Percentiles rank a stretch among this genome's conserved stretches.
These are phyloP conservation scores for Sceloporus undulatus DNA, from an alignment of 2,113 vertebrate genomes.

Conservation along the genomic window DNA sequence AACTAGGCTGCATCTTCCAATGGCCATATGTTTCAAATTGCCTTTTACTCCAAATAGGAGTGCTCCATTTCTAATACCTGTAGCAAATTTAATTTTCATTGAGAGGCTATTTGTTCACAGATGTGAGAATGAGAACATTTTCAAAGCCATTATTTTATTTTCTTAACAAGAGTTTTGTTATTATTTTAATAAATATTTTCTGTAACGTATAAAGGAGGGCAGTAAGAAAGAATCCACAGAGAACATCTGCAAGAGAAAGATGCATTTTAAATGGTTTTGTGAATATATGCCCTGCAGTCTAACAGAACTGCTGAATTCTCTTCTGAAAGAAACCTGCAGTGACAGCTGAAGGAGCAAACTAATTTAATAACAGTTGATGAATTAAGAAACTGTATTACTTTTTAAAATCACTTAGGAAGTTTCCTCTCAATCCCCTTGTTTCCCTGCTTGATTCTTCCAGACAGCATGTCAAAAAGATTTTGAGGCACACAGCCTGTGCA, in stretches of 20 bases:
- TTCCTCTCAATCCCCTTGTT: constrained; percentile 61
- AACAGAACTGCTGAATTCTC: constrained; percentile 36
- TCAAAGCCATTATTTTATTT: constrained; percentile 8
- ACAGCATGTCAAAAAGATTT: constrained; percentile 76
- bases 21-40: neutral
- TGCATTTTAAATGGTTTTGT: constrained; percentile 57
- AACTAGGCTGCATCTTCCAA: neutral
- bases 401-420: constrained; percentile 69
- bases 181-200: neutral
- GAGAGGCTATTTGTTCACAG: neutral
- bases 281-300: constrained; percentile 47
- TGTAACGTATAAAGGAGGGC: constrained; percentile 23
- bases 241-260: constrained; percentile 49
- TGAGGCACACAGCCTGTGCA: constrained; percentile 50
- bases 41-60: constrained; percentile 4
- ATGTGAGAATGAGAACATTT: neutral
- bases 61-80: neutral
- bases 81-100: constrained; percentile 12
- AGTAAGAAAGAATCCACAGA: constrained; percentile 40
- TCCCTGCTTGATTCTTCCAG: constrained; percentile 66
- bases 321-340: constrained; percentile 49
- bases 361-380: constrained; percentile 70
- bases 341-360: constrained; percentile 64
- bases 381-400: constrained; percentile 67
- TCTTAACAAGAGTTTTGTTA: constrained; percentile 18